Base-by-base conservation (phyloP, 53 echinoderm and acorn worm genomes). In the Patiria pectinifera region DNA sequence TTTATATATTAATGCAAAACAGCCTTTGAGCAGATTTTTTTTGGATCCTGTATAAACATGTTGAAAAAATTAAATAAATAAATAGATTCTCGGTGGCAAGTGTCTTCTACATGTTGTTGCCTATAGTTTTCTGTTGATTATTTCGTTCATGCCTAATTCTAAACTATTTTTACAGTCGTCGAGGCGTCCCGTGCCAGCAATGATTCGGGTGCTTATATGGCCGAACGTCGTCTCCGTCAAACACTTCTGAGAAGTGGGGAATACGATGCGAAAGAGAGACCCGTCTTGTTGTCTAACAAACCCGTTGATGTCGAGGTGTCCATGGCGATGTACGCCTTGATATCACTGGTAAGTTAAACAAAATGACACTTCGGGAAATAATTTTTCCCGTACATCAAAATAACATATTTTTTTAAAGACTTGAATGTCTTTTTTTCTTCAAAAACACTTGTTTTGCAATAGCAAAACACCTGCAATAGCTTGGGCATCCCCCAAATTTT, bases 151-250 rank as follows among this genome's bases (percentile, higher is more conserved):
- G 53, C 53, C 19, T 14, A 66, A 16, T 18, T 66, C 19, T 15
- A 16, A 66, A 6, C 10, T 16, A 66, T 66, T 66, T 53, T 53
- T 53, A 53, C 53, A 53, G 53, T 53, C 8, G 53, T 2, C 53
- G 8, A 23, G 4, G 74, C 74, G 24, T n/a, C 74, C 3, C 4
- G 0, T 21, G 19, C 74, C 74, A 74, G 4, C 14, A 59, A 24
- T 45, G 84, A 62, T 63, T 62, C 84, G 3, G 23, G 66, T 16
- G 26, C 26, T 2, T 15, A 63, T 16, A 62, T 60, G 3, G 86
- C 86, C 2, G 86, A 86, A 49, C 70, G 72, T 46, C 86, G 86
- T 71, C 70, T 86, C 23, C 86, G 86, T 2, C 49, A 66, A 11
- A 22, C 22, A 21, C 71, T 86, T 11, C 16, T 86, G 48, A 22